These are phyloP conservation scores for Armadillidium nasatum DNA, from an alignment of 1,140 invertebrate species.

Conservation along the genomic window DNA sequence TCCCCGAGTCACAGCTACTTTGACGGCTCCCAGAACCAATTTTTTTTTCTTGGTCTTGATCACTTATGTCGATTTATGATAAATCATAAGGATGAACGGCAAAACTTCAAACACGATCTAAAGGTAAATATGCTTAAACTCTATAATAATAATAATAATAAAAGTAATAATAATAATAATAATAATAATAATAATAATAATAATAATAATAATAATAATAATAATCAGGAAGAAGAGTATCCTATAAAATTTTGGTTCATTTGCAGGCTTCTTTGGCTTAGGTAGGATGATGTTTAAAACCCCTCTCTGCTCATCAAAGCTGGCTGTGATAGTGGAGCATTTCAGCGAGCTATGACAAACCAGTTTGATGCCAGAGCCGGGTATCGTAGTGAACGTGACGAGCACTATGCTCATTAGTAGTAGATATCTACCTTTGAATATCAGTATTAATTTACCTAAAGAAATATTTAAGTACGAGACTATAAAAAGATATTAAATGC, in stretches of 20 bases:
- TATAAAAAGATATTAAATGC: too few relatives aligned
- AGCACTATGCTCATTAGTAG: too few relatives aligned
- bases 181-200: not conserved
- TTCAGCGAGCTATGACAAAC: constrained; percentile 64
- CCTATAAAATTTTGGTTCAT: not conserved
- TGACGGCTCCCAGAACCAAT: constrained; percentile 43
- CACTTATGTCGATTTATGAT: too few relatives aligned
- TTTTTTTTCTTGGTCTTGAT: not conserved
- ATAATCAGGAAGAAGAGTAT: not conserved
- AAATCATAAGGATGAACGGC: too few relatives aligned
- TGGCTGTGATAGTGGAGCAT: constrained; percentile 55
- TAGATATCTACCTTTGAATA: too few relatives aligned
- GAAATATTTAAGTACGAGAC: too few relatives aligned
- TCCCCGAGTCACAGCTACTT: constrained; percentile 48
- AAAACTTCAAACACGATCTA: too few relatives aligned
- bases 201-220: not conserved
- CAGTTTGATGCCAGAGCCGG: constrained; percentile 64
- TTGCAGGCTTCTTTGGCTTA: not conserved
- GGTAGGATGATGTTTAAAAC: constrained; percentile 39
- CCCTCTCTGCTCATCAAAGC: constrained; percentile 72
- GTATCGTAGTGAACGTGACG: constrained; percentile 31
- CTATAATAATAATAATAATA: too few relatives aligned
- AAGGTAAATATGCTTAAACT: too few relatives aligned
- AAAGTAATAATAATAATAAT: not conserved
- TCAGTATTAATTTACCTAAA: too few relatives aligned